Percentiles rank a stretch among this genome's conserved stretches.
phyloP scores from a whole-genome alignment of 2,113 vertebrate species.

The Cervus canadensis region DNA sequence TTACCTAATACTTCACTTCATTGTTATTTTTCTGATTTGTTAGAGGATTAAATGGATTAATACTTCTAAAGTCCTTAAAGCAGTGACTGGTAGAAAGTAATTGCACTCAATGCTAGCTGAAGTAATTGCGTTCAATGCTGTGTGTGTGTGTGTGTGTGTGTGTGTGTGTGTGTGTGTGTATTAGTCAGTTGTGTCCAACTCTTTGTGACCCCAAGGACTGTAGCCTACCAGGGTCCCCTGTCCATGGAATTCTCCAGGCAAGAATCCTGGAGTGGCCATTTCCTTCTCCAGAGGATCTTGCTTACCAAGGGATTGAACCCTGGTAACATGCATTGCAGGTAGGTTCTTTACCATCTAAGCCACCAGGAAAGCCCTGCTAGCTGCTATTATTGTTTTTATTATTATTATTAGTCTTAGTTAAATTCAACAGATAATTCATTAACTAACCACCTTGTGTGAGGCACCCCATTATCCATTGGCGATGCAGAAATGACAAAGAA shows the following conservation, averaged over 20 bases:
- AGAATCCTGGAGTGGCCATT: neutral
- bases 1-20: neutral
- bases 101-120: neutral
- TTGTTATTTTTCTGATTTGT: conserved; percentile 2
- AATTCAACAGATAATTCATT: conserved; percentile 15
- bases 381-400: neutral
- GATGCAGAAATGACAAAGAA: neutral
- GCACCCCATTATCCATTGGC: neutral
- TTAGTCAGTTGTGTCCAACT: neutral
- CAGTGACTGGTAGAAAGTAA: neutral
- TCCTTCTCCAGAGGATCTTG: neutral
- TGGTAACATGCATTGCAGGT: neutral
- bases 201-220: neutral
- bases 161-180: neutral
- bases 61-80: neutral
- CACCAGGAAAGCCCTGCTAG: neutral
- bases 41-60: neutral
- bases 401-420: conserved; percentile 4
- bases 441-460: neutral
- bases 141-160: neutral
- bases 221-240: neutral
- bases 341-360: neutral
- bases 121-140: neutral
- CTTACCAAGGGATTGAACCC: neutral
- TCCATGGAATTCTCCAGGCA: neutral